A percentile compares a stretch with the other conserved stretches of the same genome.
Conservation (phyloP, 2,797 vertebrate genomes). For the Linurgus olivaceus region DNA sequence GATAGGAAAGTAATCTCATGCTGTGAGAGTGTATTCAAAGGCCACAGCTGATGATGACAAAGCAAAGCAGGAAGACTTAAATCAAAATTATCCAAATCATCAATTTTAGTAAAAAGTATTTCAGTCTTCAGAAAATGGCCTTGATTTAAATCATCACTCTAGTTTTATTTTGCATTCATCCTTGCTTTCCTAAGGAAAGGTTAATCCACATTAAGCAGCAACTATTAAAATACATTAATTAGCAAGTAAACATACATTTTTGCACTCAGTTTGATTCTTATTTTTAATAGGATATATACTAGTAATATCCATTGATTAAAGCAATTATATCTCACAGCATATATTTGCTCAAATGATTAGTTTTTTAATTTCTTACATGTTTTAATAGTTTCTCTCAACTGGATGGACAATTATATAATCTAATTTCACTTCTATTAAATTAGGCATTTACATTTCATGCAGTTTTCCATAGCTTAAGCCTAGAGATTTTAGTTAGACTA, state of each 20-base stretch:
- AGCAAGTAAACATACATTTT: conserved; percentile 30
- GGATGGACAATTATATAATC: background rate
- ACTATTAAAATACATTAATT: conserved; percentile 14
- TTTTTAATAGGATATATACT: background rate
- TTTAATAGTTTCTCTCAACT: background rate
- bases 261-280: background rate
- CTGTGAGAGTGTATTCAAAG: background rate
- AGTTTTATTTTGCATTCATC: background rate
- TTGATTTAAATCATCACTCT: background rate
- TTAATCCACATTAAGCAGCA: background rate
- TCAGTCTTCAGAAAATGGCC: background rate
- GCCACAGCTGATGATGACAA: background rate
- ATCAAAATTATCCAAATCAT: background rate
- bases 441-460: conserved; percentile 25
- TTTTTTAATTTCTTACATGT: background rate
- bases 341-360: conserved; percentile 15
- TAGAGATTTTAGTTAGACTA: background rate
- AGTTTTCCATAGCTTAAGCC: background rate
- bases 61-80: background rate
- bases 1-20: background rate
- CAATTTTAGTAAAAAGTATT: background rate
- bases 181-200: conserved; percentile 1
- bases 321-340: background rate
- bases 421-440: conserved; percentile 23
- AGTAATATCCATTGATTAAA: background rate